Conservation (phyloP, 2,888 invertebrate genomes). For the Lithophane semibrunnea region DNA sequence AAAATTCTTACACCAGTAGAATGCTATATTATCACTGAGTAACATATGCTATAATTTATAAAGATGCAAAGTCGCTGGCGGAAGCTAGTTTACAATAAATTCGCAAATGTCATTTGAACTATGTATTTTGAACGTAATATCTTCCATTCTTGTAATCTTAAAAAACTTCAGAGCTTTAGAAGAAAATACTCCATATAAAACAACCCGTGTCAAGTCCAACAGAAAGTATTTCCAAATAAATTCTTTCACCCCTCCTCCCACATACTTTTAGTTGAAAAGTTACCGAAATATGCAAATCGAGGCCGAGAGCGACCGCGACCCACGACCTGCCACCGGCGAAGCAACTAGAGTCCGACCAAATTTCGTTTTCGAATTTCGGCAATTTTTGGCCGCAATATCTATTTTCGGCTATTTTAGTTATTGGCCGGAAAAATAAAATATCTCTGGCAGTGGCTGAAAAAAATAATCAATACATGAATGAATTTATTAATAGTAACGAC, state of each 20-base stretch:
- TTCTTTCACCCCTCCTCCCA: conserved; percentile 18
- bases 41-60: too few species aligned
- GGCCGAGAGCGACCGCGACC: conserved; percentile 26
- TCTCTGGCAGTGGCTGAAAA: too few species aligned
- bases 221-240: conserved; percentile 25
- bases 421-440: too few species aligned
- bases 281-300: conserved; percentile 61
- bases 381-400: too few species aligned
- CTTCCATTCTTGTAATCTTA: neutral
- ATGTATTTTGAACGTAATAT: neutral
- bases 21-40: too few species aligned
- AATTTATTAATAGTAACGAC: neutral
- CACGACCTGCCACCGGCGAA: neutral
- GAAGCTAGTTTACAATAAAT: neutral
- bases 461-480: neutral
- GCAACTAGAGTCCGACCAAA: neutral
- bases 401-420: neutral
- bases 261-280: conserved; percentile 48
- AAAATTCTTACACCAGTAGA: too few species aligned
- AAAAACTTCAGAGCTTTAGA: neutral
- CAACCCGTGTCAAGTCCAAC: conserved; percentile 14
- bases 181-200: neutral
- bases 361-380: neutral
- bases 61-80: too few species aligned
- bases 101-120: neutral